A percentile compares a stretch with the other conserved stretches of the same genome.
Conservation (phyloP, 2,113 vertebrate species). For the Haemorhous mexicanus region DNA sequence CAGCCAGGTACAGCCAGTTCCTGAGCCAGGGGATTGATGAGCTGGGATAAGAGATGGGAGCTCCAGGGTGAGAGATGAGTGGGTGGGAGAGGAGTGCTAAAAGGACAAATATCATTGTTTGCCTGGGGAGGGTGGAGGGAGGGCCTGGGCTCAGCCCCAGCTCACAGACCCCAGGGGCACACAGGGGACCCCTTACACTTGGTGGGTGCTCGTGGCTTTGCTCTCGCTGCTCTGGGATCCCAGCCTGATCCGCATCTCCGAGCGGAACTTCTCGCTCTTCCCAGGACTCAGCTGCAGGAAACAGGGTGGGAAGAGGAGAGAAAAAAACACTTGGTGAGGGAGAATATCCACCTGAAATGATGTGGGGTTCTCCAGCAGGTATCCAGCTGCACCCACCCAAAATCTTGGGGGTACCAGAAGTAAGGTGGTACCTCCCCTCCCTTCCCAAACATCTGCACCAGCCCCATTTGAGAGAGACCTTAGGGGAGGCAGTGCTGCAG, state of each 20-base stretch:
- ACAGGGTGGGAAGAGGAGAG: neutral
- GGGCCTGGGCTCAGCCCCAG: neutral
- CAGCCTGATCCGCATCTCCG: neutral
- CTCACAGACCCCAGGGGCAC: fast-evolving
- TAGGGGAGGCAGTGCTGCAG: neutral
- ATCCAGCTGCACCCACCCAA: fast-evolving
- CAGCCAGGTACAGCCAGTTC: neutral
- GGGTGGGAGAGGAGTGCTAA: neutral
- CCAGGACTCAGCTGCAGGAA: neutral
- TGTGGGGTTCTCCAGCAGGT: neutral
- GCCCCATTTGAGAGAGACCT: neutral
- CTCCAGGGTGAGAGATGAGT: neutral
- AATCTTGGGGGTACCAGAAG: neutral
- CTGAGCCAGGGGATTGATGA: neutral
- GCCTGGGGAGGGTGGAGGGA: neutral
- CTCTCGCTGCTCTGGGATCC: neutral
- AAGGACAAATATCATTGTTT: neutral
- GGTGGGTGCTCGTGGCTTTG: neutral
- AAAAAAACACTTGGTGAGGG: fast-evolving
- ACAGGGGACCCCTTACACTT: constrained; percentile 24
- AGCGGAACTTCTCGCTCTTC: neutral
- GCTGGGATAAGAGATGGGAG: neutral
- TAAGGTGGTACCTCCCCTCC: neutral
- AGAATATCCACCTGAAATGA: fast-evolving
- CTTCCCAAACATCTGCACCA: neutral